Evolutionary conservation across 2,113 vertebrate genomes (phyloP), one percentile per base, ranked within the genome.

Genomic region (Thunnus thynnus): DNA sequence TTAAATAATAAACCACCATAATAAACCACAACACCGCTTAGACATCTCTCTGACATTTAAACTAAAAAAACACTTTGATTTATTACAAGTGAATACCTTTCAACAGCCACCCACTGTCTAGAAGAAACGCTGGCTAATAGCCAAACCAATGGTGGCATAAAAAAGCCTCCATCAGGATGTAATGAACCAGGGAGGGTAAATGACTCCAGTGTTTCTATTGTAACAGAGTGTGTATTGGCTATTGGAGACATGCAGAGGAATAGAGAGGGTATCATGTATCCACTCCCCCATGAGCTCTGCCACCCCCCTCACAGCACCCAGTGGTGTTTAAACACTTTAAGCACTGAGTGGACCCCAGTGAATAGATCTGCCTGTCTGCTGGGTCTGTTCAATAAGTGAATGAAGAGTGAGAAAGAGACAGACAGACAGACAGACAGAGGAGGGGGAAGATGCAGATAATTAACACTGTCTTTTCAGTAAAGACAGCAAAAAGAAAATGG

Each of bases 351-450:
- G 68, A 91, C 90, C 86, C 60, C 66, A 86, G 89, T 93, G 87
- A 93, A 93, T 91, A 88, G 87, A 86, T 83, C 65, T 68, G 78
- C 47, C 87, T 91, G 86, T 91, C 84, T 88, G 80, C 71, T 85
- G 78, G 50, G 18, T 80, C 63, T 36, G 76, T 82, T 92, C 82
- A 88, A 80, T 91, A 81, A 78, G 65, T 80, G 66, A 80, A 85
- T 44, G 73, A 73, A 74, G 82, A 62, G 83, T 4, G 36, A 75
- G 78, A 62, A 11, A 60, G 16, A 65, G 73, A 25, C 9, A 80
- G 36, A 20, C 14, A 57, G 48, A 3, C 57, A 58, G n/a, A 63
- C 11, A 22, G 16, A 27, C 7, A 36, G 56, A 76, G 52, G 52
- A 58, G 70, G 54, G 76, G 54, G 72, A 6, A 18, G 77, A 68